Base-by-base conservation (phyloP, 1,140 invertebrate species). In the Drosophila burlai region DNA sequence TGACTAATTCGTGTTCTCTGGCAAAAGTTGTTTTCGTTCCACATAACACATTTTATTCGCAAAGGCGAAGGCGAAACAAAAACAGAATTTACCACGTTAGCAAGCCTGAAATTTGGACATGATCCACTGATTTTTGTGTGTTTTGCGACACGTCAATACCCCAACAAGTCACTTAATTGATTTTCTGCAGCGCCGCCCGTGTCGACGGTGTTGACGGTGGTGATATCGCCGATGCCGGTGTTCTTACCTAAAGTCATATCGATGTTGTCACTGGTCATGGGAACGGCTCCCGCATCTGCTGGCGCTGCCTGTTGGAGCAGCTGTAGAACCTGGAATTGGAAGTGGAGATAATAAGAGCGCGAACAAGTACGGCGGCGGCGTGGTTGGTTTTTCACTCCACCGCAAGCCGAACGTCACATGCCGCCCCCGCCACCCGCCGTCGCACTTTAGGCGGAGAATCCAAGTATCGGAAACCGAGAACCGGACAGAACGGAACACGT, bases 221-320 rank as follows among this genome's bases (percentile, higher is more conserved):
- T 54, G 24, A 46, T 58, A 63, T 34, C 65, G 58, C 43, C 43
- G 59, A 24, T 16, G n/a, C 45, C 21, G 31, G 46, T 5, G 40
- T 5, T 63, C 94, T 95, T 94, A 98, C 97, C 96, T 94, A 98
- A 94, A 72, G 96, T 96, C 94, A 95, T 95, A 93, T 97, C 96
- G 93, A 98, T 95, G 94, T 97, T 97, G 83, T 95, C 94, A 93
- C 95, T 94, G 64, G 95, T 97, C 81, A 98, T 94, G 87, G 96
- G 94, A 49, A 97, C 94, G 58, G 97, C 97, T 66, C 96, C 97
- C 91, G 96, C 96, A 94, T 82, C 75, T 67, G 79, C 65, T 55
- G 85, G 63, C 38, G 72, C 61, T 58, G 81, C 71, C 31, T 69
- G 63, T 6, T 68, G 61, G 43, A 89, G 61, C 45, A 90, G 74